Base-by-base conservation (phyloP, 2,797 vertebrate genomes). In the Molossus alvarezi region DNA sequence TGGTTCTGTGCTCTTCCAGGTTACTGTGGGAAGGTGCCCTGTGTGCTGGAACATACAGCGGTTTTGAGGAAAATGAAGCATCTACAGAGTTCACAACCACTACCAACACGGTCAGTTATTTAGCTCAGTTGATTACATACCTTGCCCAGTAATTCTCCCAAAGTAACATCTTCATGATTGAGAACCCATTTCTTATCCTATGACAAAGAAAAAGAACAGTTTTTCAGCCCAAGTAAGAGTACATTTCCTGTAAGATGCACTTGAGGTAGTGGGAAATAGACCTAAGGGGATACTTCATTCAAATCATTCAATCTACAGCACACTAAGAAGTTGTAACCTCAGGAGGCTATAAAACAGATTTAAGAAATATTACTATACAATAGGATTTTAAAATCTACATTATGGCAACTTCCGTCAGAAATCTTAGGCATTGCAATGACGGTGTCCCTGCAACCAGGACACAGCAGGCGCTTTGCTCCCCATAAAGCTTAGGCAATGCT, bases 171-270 rank as follows among this genome's bases (percentile, higher is more conserved):
- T 98, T 99, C 99, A 41, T 99, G 99, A 98, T 99, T 99, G 95
- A 99, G 99, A 98, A 99, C 99, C 99, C 99, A 99, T 91, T 99
- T 99, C 97, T 99, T 99, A 98, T 99, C 99, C 99, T 99, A 96
- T 0, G 92, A 58, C 80, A 97, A 97, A 51, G 90, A 94, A 95
- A 83, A 97, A 92, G 23, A 93, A 13, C 45, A 88, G 27, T n/a
- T 92, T 77, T 96, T 98, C 60, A 97, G 77, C 45, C 4, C 53
- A 90, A 33, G 18, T 14, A 96, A 97, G 51, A 87, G 27, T 37
- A 10, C 9, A 94, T 48, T 73, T 96, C 62, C 55, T 92, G 0
- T 60, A 96, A 89, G 21, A 96, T 2, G n/a, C 0, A 57, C 83
- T 51, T 95, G 72, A 95, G n/a, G 14, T 45, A 77, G 4, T 3